Evolutionary conservation across 2,888 invertebrate species (phyloP).

Genomic region (Allolobophora icterica): DNA sequence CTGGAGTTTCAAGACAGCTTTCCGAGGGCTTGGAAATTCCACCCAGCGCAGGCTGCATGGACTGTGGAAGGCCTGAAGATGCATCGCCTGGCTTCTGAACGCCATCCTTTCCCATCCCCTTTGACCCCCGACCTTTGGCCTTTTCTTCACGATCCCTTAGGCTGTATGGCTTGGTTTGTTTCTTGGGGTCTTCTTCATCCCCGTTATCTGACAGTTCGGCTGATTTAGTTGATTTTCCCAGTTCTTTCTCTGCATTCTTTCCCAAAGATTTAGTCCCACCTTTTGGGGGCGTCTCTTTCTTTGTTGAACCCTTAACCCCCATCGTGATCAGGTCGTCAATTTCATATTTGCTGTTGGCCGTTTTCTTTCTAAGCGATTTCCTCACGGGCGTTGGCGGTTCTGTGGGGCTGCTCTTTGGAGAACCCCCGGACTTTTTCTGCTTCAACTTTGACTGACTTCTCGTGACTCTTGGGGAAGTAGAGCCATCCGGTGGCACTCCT

Average conservation of each 20-base stretch:
- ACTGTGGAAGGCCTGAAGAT: conserved; percentile 21
- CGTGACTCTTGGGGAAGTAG: conserved; percentile 38
- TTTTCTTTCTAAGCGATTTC: conserved; percentile 38
- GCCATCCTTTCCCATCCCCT: not conserved
- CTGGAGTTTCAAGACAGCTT: not conserved
- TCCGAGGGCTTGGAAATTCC: not conserved
- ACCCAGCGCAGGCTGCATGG: not conserved
- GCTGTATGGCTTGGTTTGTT: not conserved
- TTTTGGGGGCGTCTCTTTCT: conserved; percentile 20
- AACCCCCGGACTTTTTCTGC: conserved; percentile 34
- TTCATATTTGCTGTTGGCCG: conserved; percentile 39
- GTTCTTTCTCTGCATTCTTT: conserved; percentile 33
- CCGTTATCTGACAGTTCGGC: not conserved
- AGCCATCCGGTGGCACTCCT: conserved; percentile 27
- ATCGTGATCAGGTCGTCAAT: conserved; percentile 33
- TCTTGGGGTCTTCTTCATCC: not conserved
- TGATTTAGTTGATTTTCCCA: not conserved
- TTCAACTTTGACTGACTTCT: conserved; percentile 36
- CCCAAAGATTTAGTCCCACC: not conserved
- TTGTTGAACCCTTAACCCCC: conserved; percentile 24
- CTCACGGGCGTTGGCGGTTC: conserved; percentile 29
- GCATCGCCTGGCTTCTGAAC: not conserved
- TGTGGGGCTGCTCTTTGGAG: not conserved
- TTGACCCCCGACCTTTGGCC: not conserved
- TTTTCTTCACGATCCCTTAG: conserved; percentile 21